A percentile compares a stretch with the other conserved stretches of the same genome.
Evolutionary conservation across 2,797 vertebrate species (phyloP).

Genomic region (Sebastes iracundus): DNA sequence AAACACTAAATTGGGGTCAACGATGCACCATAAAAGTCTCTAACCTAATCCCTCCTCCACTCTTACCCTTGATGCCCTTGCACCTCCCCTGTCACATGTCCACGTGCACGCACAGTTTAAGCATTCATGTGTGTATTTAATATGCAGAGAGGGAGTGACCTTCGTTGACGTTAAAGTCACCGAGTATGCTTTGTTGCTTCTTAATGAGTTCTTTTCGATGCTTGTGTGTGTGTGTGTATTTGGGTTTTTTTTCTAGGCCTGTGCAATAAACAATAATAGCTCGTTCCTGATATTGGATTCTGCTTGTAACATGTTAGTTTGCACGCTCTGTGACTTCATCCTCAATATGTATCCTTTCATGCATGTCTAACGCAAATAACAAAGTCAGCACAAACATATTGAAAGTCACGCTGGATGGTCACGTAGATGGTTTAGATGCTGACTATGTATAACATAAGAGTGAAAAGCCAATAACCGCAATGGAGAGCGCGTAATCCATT

Average conservation of each 20-base stretch:
- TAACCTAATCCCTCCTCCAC: conserved; percentile 16
- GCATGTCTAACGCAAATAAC: conserved; percentile 13
- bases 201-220: neutral
- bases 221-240: neutral
- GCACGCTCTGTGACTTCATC: conserved; percentile 1
- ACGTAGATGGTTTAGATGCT: conserved; percentile 30
- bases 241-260: rapidly evolving
- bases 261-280: conserved; percentile 15
- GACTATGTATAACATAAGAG: conserved; percentile 45
- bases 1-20: conserved; percentile 55
- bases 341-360: conserved; percentile 15
- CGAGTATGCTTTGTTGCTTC: neutral
- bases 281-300: conserved; percentile 28
- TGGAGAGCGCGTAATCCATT: conserved; percentile 44
- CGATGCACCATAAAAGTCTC: conserved; percentile 34
- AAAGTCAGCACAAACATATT: conserved; percentile 28
- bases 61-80: conserved; percentile 14
- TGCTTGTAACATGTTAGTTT: neutral
- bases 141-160: conserved; percentile 30
- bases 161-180: conserved; percentile 50
- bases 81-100: neutral
- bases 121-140: neutral
- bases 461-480: conserved; percentile 51
- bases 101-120: neutral
- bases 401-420: conserved; percentile 21